These are phyloP conservation scores for Rhabdomys dilectus DNA, from an alignment of 2,113 vertebrate species.

Conservation along the genomic window DNA sequence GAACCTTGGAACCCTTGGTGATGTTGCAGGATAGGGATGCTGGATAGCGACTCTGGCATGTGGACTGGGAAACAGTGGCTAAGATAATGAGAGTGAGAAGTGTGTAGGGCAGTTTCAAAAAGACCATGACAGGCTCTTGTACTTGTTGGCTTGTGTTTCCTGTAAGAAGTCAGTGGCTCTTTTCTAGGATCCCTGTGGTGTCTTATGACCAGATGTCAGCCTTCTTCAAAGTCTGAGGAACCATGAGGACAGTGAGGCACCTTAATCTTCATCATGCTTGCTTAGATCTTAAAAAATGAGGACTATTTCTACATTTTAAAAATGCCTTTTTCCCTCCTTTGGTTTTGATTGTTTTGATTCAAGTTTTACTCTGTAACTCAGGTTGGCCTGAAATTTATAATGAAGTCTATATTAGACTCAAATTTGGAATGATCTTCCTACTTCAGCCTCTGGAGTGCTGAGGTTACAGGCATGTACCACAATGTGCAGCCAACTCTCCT, in stretches of 20 bases:
- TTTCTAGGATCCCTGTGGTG: not conserved
- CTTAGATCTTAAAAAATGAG: not conserved
- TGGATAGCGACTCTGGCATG: not conserved
- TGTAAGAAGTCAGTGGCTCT: not conserved
- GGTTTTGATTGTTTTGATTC: not conserved
- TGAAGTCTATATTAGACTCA: not conserved
- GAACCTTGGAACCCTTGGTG: not conserved
- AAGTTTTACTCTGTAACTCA: not conserved
- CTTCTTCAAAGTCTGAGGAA: not conserved
- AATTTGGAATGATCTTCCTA: not conserved
- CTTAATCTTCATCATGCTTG: not conserved
- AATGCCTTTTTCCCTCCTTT: not conserved
- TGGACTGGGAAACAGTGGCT: not conserved
- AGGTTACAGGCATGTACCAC: not conserved
- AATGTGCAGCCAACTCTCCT: accelerated
- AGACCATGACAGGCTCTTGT: not conserved
- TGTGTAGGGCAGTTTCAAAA: not conserved
- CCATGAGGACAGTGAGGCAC: not conserved
- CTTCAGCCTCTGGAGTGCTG: not conserved
- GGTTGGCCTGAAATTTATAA: not conserved
- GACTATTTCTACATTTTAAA: not conserved
- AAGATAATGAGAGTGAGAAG: not conserved
- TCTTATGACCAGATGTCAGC: not conserved
- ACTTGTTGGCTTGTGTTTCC: not conserved
- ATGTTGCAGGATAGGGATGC: not conserved